Conservation (phyloP, 2,797 vertebrate species). For the Tamandua tetradactyla region DNA sequence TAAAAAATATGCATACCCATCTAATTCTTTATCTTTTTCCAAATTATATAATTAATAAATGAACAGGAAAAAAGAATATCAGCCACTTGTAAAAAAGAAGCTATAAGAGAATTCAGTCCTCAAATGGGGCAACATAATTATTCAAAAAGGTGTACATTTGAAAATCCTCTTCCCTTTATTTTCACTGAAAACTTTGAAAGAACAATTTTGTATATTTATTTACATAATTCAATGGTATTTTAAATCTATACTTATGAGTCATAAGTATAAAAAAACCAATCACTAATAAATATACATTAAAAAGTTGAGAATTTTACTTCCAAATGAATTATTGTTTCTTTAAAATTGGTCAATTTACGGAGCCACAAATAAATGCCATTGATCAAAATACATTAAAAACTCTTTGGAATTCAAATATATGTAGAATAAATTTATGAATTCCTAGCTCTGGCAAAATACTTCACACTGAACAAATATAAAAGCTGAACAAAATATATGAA, state of each 20-base stretch:
- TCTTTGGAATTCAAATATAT: not conserved
- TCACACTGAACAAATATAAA: not conserved
- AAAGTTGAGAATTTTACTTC: not conserved
- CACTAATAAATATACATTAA: conserved; percentile 33
- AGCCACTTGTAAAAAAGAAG: not conserved
- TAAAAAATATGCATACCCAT: conserved; percentile 41
- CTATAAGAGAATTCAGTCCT: not conserved
- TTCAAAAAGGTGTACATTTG: conserved; percentile 15
- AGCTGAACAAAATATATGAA: not conserved
- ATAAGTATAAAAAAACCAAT: conserved; percentile 12
- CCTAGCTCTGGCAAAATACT: not conserved
- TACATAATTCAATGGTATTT: conserved; percentile 11
- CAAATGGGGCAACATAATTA: conserved; percentile 7
- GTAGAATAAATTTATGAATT: conserved; percentile 5
- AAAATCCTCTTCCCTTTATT: conserved; percentile 24
- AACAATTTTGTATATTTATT: not conserved
- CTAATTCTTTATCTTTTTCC: conserved; percentile 6
- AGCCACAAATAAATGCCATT: not conserved
- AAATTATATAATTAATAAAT: not conserved
- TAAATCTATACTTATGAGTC: conserved; percentile 6
- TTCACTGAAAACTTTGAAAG: conserved; percentile 45
- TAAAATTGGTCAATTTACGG: not conserved
- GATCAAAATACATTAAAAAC: not conserved
- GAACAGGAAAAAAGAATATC: not conserved
- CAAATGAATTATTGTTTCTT: not conserved